Conservation (phyloP, 2,888 invertebrate species). For the Drosophila greeni region DNA sequence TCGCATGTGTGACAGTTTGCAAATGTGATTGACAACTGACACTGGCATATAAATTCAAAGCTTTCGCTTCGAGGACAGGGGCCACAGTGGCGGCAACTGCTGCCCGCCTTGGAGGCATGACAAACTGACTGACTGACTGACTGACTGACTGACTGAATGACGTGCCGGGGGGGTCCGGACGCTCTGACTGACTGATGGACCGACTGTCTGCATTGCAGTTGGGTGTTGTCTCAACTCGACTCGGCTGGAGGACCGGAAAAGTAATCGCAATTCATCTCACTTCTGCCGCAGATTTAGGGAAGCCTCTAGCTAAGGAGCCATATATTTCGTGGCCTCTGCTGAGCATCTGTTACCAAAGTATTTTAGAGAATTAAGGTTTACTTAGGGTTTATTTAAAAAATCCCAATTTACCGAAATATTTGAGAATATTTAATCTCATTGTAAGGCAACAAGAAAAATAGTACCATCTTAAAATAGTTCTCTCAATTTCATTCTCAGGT, state of each 20-base stretch:
- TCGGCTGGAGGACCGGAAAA: constrained; percentile 36
- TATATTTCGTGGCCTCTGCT: neutral
- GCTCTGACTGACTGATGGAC: constrained; percentile 40
- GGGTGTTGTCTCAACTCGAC: constrained; percentile 48
- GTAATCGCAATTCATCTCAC: constrained; percentile 35
- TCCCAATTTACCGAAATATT: neutral
- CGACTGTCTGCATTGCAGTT: constrained; percentile 40
- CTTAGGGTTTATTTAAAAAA: neutral
- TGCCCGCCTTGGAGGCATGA: constrained; percentile 51
- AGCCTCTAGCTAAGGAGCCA: neutral
- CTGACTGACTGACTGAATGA: constrained; percentile 43
- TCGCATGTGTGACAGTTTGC: constrained; percentile 72
- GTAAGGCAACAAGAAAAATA: neutral
- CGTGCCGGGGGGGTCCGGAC: constrained; percentile 31
- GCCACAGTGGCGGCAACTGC: constrained; percentile 25
- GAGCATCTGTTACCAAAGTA: neutral
- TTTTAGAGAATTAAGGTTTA: neutral
- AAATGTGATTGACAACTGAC: constrained; percentile 76
- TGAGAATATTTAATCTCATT: too few species aligned
- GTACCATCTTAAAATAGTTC: neutral
- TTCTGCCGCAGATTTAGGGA: constrained; percentile 19
- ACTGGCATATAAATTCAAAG: constrained; percentile 75
- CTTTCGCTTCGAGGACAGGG: constrained; percentile 50
- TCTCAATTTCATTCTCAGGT: neutral
- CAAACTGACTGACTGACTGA: constrained; percentile 51